Percentiles rank a stretch among this genome's conserved stretches.
phyloP scores from a whole-genome alignment of 2,888 invertebrate genomes.

The Stenurella melanura region DNA sequence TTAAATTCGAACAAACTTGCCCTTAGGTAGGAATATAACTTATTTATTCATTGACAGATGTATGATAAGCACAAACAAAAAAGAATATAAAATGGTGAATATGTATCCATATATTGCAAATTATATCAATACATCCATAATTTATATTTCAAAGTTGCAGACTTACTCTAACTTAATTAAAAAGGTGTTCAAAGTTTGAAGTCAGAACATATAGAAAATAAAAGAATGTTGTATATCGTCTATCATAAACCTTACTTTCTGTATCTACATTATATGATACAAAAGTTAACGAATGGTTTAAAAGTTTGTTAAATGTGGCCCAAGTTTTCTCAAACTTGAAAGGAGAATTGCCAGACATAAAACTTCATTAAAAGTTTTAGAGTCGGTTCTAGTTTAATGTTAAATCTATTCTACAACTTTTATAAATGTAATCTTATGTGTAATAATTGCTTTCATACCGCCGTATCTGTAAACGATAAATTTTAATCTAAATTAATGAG shows the following conservation, averaged over 20 bases:
- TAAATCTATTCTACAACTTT: background rate
- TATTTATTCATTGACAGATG: no score
- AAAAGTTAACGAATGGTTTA: conserved; percentile 13
- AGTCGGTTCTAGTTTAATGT: background rate
- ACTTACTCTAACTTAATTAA: background rate
- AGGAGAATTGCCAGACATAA: conserved; percentile 12
- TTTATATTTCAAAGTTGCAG: background rate
- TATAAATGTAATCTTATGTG: background rate
- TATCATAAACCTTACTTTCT: background rate
- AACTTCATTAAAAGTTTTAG: conserved; percentile 18
- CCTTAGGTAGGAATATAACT: no score
- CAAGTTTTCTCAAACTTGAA: background rate
- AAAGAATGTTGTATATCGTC: background rate
- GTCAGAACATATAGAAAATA: background rate
- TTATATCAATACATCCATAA: no score
- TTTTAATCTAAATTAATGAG: background rate
- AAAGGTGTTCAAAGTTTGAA: background rate
- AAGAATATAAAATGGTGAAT: no score
- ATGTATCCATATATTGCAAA: no score
- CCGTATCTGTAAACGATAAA: background rate
- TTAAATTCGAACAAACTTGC: no score
- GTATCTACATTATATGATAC: background rate
- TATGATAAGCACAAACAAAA: no score
- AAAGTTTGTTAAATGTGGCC: background rate
- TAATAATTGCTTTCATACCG: background rate